phyloP scores from a whole-genome alignment of 2,113 vertebrate genomes.

The Collichthys lucidus region DNA sequence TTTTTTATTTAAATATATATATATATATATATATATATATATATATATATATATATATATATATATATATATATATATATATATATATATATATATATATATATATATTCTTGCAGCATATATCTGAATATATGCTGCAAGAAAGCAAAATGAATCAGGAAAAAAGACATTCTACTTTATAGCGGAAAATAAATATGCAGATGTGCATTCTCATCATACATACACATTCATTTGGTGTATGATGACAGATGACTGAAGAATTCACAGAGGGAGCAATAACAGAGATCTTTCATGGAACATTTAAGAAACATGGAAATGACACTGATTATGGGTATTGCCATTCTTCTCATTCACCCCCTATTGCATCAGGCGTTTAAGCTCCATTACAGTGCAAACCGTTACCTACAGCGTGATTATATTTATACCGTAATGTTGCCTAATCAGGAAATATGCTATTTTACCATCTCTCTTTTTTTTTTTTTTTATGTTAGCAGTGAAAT shows the following conservation, averaged over 20 bases:
- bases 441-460: conserved; percentile 5
- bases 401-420: background rate
- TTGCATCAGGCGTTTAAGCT: background rate
- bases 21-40: too few relatives aligned
- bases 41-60: too few relatives aligned
- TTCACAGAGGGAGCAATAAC: background rate
- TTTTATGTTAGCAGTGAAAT: conserved; percentile 11
- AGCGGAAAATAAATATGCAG: background rate
- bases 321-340: background rate
- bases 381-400: background rate
- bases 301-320: background rate
- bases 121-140: background rate
- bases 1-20: too few relatives aligned
- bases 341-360: background rate
- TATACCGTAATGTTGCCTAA: background rate
- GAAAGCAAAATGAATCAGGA: background rate
- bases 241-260: background rate
- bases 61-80: too few relatives aligned
- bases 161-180: too few relatives aligned
- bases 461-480: background rate
- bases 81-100: too few relatives aligned
- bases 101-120: too few relatives aligned
- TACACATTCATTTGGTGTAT: background rate
- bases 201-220: background rate
- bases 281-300: background rate